These are phyloP conservation scores for Phallusia fumigata DNA, from an alignment of 23 tunicate genomes.

Conservation along the genomic window DNA sequence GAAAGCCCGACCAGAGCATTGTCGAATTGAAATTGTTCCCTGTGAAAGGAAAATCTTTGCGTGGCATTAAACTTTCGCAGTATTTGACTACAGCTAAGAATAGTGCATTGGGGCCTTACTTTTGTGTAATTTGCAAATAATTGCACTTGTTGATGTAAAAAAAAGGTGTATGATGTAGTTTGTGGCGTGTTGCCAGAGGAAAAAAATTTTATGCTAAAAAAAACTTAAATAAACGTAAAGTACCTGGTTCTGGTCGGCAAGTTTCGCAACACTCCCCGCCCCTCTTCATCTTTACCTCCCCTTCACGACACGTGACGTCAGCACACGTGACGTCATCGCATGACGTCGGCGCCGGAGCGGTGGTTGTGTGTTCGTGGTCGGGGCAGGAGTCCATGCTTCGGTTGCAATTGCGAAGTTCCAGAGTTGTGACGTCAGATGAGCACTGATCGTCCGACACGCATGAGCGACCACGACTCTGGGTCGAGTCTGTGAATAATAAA, in stretches of 20 bases:
- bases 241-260: neutral
- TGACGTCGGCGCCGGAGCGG: neutral
- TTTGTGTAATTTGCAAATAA: no score
- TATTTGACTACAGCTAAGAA: no score
- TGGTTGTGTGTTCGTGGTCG: slow-evolving; percentile 4
- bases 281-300: slow-evolving; percentile 7
- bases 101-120: no score
- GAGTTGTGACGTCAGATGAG: slow-evolving; percentile 5
- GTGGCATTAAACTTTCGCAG: no score
- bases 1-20: no score
- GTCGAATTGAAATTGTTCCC: no score
- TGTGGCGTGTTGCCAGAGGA: no score
- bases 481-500: neutral
- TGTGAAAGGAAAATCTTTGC: no score
- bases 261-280: slow-evolving; percentile 23
- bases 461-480: slow-evolving; percentile 3
- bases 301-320: slow-evolving; percentile 25
- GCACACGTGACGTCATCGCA: slow-evolving; percentile 24
- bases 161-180: no score
- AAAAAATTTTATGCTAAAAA: neutral
- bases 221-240: neutral
- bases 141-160: no score
- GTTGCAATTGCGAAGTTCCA: slow-evolving; percentile 2
- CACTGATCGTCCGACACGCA: slow-evolving; percentile 10
- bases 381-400: neutral